These are phyloP conservation scores for Dicrurus megarhynchus DNA, from an alignment of 2,113 vertebrate genomes.

Conservation along the genomic window DNA sequence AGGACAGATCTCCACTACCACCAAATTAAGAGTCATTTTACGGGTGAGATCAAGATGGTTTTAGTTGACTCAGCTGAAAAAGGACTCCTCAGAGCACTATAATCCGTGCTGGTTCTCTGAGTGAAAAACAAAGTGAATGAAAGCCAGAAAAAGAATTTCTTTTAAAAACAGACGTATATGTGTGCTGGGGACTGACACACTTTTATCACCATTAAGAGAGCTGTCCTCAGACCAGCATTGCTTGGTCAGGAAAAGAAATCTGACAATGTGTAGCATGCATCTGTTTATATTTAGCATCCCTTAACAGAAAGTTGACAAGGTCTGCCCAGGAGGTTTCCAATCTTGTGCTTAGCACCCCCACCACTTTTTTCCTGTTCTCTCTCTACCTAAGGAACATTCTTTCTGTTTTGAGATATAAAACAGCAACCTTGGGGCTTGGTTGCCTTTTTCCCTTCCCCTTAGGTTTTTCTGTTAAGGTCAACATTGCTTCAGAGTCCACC, in stretches of 20 bases:
- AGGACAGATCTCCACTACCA: not conserved
- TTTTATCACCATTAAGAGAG: not conserved
- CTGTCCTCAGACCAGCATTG: not conserved
- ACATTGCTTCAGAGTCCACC: slow-evolving; percentile 3
- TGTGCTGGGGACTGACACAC: not conserved
- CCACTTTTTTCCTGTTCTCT: rapidly evolving
- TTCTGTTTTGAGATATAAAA: slow-evolving; percentile 6
- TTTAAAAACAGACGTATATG: not conserved
- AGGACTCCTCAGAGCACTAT: not conserved
- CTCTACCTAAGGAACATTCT: not conserved
- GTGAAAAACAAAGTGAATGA: not conserved
- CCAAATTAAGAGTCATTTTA: not conserved
- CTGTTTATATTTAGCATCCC: not conserved
- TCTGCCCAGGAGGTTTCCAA: not conserved
- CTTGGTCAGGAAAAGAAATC: not conserved
- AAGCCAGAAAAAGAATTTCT: not conserved
- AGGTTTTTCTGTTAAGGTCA: slow-evolving; percentile 52
- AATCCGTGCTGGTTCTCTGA: not conserved
- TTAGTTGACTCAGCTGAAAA: not conserved
- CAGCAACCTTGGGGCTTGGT: not conserved
- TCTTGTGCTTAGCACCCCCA: not conserved
- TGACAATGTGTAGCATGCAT: not conserved
- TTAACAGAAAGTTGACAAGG: not conserved
- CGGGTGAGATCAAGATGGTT: not conserved
- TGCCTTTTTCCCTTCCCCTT: not conserved